Conservation (phyloP, 2,797 vertebrate species). For the Alfaro cultratus region DNA sequence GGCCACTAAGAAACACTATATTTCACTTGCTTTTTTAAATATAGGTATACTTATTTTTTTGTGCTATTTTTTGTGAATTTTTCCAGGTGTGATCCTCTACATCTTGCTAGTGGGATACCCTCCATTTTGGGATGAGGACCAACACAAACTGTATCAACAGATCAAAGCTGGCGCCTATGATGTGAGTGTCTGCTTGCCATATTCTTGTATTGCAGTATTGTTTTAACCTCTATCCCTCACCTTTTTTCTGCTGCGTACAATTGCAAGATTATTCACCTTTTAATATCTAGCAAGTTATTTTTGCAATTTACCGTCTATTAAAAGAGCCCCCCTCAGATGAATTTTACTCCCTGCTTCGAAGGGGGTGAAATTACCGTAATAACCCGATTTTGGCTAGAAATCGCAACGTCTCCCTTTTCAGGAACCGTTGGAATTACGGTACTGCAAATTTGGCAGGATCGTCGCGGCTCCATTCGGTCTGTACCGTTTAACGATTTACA, state of each 20-base stretch:
- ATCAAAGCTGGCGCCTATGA: constrained; percentile 98
- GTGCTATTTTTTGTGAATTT: constrained; percentile 12
- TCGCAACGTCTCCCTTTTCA: too few relatives aligned
- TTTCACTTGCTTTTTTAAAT: neutral
- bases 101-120: constrained; percentile 97
- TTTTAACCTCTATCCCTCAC: neutral
- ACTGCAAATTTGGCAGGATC: too few relatives aligned
- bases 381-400: too few relatives aligned
- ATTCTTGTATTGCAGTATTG: neutral
- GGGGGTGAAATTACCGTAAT: too few relatives aligned
- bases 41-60: neutral
- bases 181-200: constrained; percentile 78
- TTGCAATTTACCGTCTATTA: too few relatives aligned
- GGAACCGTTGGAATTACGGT: too few relatives aligned
- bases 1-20: neutral
- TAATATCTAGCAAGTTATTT: too few relatives aligned
- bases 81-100: constrained; percentile 94
- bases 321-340: too few relatives aligned
- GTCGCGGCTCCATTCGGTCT: too few relatives aligned
- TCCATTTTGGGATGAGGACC: constrained; percentile 98
- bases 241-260: neutral
- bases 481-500: neutral
- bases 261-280: neutral
- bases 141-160: constrained; percentile 97
- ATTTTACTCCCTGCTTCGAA: too few relatives aligned